A percentile compares a stretch with the other conserved stretches of the same genome.
Conservation (phyloP, 2,113 vertebrate species). For the Colinus virginianus region DNA sequence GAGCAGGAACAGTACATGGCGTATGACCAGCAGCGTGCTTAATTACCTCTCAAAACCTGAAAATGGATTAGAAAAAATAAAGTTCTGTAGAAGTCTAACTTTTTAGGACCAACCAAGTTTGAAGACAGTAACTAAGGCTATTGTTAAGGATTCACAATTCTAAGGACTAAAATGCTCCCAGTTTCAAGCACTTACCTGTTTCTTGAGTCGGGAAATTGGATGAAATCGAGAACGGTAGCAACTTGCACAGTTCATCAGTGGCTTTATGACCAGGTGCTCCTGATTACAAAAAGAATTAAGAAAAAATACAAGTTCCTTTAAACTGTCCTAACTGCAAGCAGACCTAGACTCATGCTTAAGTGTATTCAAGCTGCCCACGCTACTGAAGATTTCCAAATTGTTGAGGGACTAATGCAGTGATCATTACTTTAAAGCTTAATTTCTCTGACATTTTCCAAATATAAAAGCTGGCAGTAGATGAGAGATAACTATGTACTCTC, state of each 20-base stretch:
- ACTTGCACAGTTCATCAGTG: constrained; percentile 37
- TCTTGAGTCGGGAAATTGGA: constrained; percentile 72
- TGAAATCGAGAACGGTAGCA: constrained; percentile 77
- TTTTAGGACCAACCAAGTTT: neutral
- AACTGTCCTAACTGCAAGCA: neutral
- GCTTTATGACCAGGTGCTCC: constrained; percentile 54
- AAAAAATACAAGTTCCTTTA: neutral
- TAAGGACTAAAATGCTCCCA: neutral
- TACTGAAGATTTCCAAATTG: neutral
- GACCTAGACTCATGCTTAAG: neutral
- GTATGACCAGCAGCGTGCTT: neutral
- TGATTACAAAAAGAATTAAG: constrained; percentile 38
- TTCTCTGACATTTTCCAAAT: neutral
- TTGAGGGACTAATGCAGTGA: neutral
- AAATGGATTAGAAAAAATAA: neutral
- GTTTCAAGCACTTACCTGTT: constrained; percentile 64
- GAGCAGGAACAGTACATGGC: neutral
- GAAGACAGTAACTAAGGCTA: neutral
- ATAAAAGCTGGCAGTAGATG: neutral
- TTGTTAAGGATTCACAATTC: neutral
- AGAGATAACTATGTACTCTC: neutral
- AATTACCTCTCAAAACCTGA: neutral
- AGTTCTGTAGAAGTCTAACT: neutral
- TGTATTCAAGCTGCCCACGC: neutral
- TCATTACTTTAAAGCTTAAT: neutral